Percentiles rank a stretch among this genome's conserved stretches.
Evolutionary conservation across 92 coral and sea anemone species (phyloP).

Genomic region (Anthopleura xanthogrammica): DNA sequence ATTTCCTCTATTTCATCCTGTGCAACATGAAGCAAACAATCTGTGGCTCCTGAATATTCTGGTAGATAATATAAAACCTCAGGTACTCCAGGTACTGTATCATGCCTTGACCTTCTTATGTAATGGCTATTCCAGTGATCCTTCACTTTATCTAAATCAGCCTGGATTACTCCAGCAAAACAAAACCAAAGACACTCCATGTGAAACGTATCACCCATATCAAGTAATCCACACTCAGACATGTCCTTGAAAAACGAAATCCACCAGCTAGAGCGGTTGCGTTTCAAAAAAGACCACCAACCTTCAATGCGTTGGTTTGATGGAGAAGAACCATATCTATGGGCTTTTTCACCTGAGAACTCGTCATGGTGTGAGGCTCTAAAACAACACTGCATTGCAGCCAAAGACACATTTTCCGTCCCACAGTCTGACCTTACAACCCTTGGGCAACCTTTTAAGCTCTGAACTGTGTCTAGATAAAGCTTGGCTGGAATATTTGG

Average conservation of each 20-base stretch:
- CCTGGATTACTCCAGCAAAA: constrained; percentile 22
- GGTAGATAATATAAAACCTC: constrained; percentile 9
- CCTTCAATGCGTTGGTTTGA: constrained; percentile 51
- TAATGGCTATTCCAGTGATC: constrained; percentile 30
- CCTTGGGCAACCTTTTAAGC: constrained; percentile 44
- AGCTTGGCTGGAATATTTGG: constrained; percentile 41
- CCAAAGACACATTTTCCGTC: constrained; percentile 51
- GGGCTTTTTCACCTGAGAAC: constrained; percentile 54
- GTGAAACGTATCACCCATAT: constrained; percentile 23
- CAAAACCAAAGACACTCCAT: constrained; percentile 35
- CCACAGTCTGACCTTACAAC: constrained; percentile 55
- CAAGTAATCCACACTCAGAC: constrained; percentile 38
- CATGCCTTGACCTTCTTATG: constrained; percentile 22
- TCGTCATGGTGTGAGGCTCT: constrained; percentile 32
- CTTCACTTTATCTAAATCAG: constrained; percentile 21
- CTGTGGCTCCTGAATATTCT: constrained; percentile 4
- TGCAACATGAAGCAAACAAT: constrained; percentile 9
- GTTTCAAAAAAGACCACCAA: constrained; percentile 54
- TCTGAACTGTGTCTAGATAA: constrained; percentile 43
- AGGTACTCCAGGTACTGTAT: constrained; percentile 24
- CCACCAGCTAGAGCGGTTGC: constrained; percentile 62
- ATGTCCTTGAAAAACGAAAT: constrained; percentile 46
- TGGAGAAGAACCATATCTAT: constrained; percentile 62
- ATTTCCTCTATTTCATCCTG: constrained; percentile 5
- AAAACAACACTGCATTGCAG: constrained; percentile 52